Percentiles rank a stretch among this genome's conserved stretches.
These are phyloP conservation scores for Silurus glanis DNA, from an alignment of 2,113 vertebrate genomes.

Conservation along the genomic window DNA sequence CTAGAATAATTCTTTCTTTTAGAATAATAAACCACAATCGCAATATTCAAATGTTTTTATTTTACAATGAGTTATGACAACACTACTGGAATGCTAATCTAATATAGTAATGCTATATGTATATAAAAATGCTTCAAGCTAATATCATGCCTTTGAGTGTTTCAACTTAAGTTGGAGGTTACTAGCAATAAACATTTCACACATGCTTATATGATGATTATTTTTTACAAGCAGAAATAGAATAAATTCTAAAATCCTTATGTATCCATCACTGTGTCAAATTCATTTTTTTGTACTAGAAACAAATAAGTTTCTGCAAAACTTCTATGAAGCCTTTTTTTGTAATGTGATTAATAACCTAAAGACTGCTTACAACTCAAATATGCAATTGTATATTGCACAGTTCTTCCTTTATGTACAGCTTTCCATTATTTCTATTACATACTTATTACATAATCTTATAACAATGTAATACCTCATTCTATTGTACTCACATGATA, in stretches of 20 bases:
- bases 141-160: background rate
- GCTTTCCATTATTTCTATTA: background rate
- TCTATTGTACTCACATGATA: background rate
- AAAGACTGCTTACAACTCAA: background rate
- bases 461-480: background rate
- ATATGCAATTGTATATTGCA: background rate
- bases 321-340: background rate
- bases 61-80: no score
- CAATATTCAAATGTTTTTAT: no score
- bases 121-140: background rate
- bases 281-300: background rate
- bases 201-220: background rate
- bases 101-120: background rate
- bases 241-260: background rate
- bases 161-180: background rate
- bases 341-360: background rate
- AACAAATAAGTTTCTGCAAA: background rate
- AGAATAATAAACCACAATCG: background rate
- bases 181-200: background rate
- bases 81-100: background rate
- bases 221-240: background rate
- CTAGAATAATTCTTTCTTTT: background rate
- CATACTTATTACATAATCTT: background rate
- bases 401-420: background rate
- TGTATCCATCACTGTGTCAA: background rate